Evolutionary conservation across 2,888 invertebrate species (phyloP).

Genomic region (Zhengitettix transpicula): DNA sequence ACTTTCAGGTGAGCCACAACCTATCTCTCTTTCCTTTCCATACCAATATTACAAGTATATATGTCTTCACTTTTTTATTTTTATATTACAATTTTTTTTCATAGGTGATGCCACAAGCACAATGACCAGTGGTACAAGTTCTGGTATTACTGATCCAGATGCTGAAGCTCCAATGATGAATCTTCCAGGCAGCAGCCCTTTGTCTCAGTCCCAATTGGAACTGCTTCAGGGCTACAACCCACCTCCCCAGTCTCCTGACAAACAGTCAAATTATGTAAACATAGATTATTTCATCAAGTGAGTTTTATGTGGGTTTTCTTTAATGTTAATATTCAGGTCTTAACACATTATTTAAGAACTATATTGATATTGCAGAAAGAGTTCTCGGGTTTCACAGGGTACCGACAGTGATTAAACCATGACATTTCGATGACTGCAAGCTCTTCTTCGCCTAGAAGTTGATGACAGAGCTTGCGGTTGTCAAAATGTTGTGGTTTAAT

Average conservation of each 20-base stretch:
- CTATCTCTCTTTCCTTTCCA: no score
- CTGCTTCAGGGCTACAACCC: neutral
- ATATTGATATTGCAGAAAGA: no score
- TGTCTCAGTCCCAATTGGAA: slow-evolving; percentile 4
- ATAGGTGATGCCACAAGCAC: slow-evolving; percentile 4
- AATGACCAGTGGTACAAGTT: slow-evolving; percentile 12
- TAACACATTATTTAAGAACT: no score
- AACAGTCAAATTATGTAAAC: slow-evolving; percentile 72
- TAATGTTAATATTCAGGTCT: no score
- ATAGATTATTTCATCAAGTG: slow-evolving; percentile 82
- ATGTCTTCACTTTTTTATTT: neutral
- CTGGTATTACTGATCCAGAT: slow-evolving; percentile 18
- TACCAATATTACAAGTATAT: no score
- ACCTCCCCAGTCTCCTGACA: slow-evolving; percentile 8
- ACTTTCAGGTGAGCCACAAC: no score
- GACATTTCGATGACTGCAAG: no score
- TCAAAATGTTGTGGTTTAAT: no score
- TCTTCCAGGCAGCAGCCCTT: slow-evolving; percentile 13
- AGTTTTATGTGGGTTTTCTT: slow-evolving; percentile 21
- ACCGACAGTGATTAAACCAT: no score
- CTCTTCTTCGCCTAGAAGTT: no score
- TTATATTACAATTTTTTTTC: neutral
- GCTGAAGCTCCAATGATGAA: slow-evolving; percentile 16
- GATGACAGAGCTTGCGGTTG: no score
- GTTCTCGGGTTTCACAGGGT: no score